phyloP scores from a whole-genome alignment of 2,797 vertebrate species.

The Sandelia bainsii region DNA sequence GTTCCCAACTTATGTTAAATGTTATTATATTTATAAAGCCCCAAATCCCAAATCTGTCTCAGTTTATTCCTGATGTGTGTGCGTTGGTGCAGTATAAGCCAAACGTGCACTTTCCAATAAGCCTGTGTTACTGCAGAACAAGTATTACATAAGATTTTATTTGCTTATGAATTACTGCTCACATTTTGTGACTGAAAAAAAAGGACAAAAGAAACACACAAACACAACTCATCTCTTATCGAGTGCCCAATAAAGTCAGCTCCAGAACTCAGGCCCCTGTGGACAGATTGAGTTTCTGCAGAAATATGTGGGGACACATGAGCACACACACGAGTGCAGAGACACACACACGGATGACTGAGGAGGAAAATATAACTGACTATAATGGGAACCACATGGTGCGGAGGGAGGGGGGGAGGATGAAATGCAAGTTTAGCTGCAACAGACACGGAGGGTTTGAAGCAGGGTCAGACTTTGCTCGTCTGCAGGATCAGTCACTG shows the following conservation, averaged over 20 bases:
- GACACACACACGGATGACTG: constrained; percentile 23
- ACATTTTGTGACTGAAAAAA: background rate
- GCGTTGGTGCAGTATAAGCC: background rate
- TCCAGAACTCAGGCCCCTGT: constrained; percentile 34
- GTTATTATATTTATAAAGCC: no score
- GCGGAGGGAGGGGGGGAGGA: constrained; percentile 21
- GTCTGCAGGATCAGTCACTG: constrained; percentile 27
- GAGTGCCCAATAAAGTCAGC: constrained; percentile 10
- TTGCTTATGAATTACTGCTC: constrained; percentile 15
- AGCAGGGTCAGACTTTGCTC: constrained; percentile 2
- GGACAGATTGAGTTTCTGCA: constrained; percentile 75
- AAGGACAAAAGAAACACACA: background rate
- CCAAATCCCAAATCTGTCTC: no score
- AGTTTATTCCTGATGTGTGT: no score
- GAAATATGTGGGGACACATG: constrained; percentile 62
- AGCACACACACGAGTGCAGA: constrained; percentile 1
- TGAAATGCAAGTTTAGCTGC: constrained; percentile 41
- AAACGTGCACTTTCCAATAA: background rate
- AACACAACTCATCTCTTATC: no score
- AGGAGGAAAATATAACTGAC: constrained; percentile 74
- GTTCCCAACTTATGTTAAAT: constrained; percentile 7
- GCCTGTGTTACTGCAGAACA: background rate
- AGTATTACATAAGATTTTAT: background rate
- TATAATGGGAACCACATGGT: constrained; percentile 86
- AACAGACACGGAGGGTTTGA: constrained; percentile 17